phyloP scores from a whole-genome alignment of 2,113 vertebrate genomes.

The Rhineura floridana region DNA sequence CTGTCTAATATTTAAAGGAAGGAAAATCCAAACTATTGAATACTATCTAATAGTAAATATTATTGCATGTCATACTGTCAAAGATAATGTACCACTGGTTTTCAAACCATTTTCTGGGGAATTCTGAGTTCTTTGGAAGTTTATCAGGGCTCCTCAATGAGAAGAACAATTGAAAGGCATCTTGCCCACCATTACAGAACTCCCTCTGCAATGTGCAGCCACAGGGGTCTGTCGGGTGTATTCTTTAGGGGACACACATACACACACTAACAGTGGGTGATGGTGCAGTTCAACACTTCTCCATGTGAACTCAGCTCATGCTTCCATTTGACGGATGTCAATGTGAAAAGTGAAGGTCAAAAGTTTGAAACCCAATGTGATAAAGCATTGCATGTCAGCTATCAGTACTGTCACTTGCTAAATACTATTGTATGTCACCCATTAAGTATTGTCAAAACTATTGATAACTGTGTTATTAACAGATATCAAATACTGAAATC shows the following conservation, averaged over 20 bases:
- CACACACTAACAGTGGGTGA: not conserved
- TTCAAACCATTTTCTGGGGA: not conserved
- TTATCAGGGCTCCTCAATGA: not conserved
- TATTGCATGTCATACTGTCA: not conserved
- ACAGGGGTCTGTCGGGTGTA: not conserved
- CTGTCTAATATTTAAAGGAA: too few relatives aligned
- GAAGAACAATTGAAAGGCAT: not conserved
- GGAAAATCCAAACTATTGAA: not conserved
- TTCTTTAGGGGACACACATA: not conserved
- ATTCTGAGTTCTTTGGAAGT: not conserved
- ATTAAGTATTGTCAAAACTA: too few relatives aligned
- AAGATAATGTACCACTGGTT: not conserved
- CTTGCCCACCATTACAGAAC: not conserved
- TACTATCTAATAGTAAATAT: not conserved
- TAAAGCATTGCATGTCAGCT: not conserved
- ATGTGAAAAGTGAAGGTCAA: not conserved
- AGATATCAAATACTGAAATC: too few relatives aligned
- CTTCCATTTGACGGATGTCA: not conserved
- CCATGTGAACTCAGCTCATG: not conserved
- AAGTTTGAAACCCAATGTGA: not conserved
- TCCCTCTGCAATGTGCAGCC: not conserved
- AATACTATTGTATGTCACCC: not conserved
- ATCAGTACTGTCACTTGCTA: not conserved
- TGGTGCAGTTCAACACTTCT: not conserved
- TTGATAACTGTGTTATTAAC: too few relatives aligned